Conservation (phyloP, 2,797 vertebrate species). For the Pseudotriccus pelzelni region DNA sequence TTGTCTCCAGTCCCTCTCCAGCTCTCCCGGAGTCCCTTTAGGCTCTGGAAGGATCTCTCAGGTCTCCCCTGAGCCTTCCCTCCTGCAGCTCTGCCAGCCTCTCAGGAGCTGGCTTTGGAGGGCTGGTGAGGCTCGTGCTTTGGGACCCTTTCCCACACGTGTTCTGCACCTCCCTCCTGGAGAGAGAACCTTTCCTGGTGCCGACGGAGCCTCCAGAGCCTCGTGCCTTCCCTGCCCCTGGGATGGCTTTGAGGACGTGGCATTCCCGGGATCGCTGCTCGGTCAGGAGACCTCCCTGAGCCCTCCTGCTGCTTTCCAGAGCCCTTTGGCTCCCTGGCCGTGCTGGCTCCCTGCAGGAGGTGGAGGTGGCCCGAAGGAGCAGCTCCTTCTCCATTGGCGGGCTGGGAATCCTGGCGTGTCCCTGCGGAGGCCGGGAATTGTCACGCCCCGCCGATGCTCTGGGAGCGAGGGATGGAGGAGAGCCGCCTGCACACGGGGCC, state of each 20-base stretch:
- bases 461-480: rapidly evolving
- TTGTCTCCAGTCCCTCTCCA: not conserved
- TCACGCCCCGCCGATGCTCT: not conserved
- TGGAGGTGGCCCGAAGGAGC: not conserved
- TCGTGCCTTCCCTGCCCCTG: not conserved
- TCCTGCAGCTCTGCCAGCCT: not conserved
- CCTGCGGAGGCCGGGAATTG: not conserved
- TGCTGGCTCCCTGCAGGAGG: not conserved
- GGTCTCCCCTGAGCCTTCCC: not conserved
- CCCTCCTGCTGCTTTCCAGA: not conserved
- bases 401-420: not conserved
- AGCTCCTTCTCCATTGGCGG: not conserved
- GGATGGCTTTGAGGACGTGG: not conserved
- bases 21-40: too few relatives aligned
- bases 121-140: not conserved
- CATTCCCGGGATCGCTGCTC: rapidly evolving
- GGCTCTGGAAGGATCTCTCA: rapidly evolving
- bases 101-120: not conserved
- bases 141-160: rapidly evolving
- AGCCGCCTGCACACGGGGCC: too few relatives aligned
- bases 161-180: not conserved
- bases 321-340: not conserved
- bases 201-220: not conserved
- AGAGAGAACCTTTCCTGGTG: not conserved
- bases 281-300: not conserved